phyloP scores from a whole-genome alignment of 2,797 vertebrate genomes.

The Apodemus agrarius region DNA sequence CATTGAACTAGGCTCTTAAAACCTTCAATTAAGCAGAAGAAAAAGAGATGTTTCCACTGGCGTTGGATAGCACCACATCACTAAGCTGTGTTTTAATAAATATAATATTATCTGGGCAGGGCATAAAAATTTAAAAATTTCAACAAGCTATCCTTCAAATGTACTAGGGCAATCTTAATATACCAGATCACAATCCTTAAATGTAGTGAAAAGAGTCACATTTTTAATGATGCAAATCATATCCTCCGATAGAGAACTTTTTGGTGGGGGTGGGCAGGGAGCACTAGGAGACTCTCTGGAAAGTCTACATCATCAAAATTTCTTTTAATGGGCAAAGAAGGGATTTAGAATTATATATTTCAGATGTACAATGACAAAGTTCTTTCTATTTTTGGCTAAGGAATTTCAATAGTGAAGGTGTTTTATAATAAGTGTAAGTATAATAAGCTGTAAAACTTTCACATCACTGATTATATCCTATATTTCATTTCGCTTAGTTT shows the following conservation, averaged over 20 bases:
- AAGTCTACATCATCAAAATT: conserved; percentile 41
- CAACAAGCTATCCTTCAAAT: conserved; percentile 35
- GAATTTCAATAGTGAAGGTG: conserved; percentile 67
- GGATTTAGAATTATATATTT: conserved; percentile 44
- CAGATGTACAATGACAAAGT: conserved; percentile 45
- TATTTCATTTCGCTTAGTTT: conserved; percentile 50
- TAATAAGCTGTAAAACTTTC: conserved; percentile 18
- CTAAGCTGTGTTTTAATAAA: conserved; percentile 26
- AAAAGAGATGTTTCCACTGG: not conserved
- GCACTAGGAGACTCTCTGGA: conserved; percentile 55
- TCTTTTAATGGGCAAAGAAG: conserved; percentile 33
- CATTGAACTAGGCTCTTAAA: conserved; percentile 4
- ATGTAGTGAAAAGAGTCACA: conserved; percentile 50
- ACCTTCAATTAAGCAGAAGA: not conserved
- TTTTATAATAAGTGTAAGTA: conserved; percentile 47
- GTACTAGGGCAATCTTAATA: conserved; percentile 18
- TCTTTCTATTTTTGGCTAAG: conserved; percentile 54
- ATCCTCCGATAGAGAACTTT: not conserved
- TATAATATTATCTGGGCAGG: conserved; percentile 22
- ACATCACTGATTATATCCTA: conserved; percentile 16
- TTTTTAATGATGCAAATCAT: conserved; percentile 45
- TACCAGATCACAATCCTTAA: conserved; percentile 40
- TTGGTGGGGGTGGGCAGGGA: not conserved
- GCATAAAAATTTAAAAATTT: conserved; percentile 41
- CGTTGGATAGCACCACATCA: not conserved